Evolutionary conservation across 2,888 invertebrate species (phyloP).

Genomic region (Drosophila cognata): DNA sequence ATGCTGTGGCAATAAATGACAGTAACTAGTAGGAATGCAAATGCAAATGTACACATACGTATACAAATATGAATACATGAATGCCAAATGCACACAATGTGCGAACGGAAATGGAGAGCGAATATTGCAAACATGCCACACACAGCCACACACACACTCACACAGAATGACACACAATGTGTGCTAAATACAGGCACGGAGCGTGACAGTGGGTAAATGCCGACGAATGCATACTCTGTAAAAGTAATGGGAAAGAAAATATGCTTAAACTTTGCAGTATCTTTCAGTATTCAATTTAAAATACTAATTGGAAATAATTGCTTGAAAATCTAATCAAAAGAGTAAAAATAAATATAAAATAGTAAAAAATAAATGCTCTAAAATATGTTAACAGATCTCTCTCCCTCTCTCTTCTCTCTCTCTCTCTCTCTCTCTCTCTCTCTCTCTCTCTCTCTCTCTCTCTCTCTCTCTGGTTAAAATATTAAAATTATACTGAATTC

Average conservation of each 20-base stretch:
- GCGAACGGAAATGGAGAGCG: conserved; percentile 56
- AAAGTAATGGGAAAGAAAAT: neutral
- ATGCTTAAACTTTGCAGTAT: neutral
- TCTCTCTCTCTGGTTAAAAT: too few species aligned
- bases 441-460: neutral
- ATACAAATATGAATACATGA: conserved; percentile 20
- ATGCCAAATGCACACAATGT: conserved; percentile 30
- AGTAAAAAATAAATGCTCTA: neutral
- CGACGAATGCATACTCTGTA: neutral
- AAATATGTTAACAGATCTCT: neutral
- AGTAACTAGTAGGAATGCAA: conserved; percentile 56
- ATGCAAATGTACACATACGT: conserved; percentile 9
- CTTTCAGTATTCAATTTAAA: neutral
- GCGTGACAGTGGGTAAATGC: neutral
- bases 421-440: too few species aligned
- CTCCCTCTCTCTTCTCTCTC: neutral
- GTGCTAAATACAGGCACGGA: neutral
- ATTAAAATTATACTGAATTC: too few species aligned
- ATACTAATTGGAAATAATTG: neutral
- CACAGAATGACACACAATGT: neutral
- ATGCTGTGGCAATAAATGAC: conserved; percentile 63
- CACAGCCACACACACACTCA: conserved; percentile 4
- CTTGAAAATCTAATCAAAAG: neutral
- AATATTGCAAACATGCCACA: conserved; percentile 38
- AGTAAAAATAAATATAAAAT: neutral